A percentile compares a stretch with the other conserved stretches of the same genome.
Evolutionary conservation across 2,797 vertebrate genomes (phyloP).

Genomic region (Botia almorhae): DNA sequence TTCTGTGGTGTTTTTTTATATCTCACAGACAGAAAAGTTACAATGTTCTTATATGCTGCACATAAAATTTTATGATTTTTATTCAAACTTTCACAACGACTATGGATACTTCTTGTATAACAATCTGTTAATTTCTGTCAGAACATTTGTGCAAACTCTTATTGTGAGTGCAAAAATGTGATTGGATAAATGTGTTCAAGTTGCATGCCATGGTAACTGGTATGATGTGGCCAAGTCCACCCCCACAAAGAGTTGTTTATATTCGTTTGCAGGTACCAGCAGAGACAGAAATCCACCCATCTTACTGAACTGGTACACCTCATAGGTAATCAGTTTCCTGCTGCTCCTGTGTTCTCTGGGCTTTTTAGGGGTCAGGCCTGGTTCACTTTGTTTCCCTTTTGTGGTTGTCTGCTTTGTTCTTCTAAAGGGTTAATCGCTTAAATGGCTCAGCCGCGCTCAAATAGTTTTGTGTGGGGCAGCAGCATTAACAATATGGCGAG

Average conservation of each 20-base stretch:
- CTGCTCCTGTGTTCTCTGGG: slow-evolving; percentile 64
- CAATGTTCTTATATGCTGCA: too few species aligned
- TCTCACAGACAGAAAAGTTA: too few species aligned
- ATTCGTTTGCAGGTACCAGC: slow-evolving; percentile 10
- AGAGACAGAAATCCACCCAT: slow-evolving; percentile 9
- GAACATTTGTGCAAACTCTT: too few species aligned
- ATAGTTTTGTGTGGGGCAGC: slow-evolving; percentile 62
- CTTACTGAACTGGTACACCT: slow-evolving; percentile 14
- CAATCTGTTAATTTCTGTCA: too few species aligned
- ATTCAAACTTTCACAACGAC: too few species aligned
- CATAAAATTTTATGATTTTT: too few species aligned
- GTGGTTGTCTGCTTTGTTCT: slow-evolving; percentile 66
- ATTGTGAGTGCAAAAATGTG: too few species aligned
- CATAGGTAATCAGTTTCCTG: not conserved
- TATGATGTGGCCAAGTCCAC: not conserved
- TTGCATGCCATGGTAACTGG: too few species aligned
- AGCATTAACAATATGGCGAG: slow-evolving; percentile 56
- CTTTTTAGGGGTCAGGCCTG: slow-evolving; percentile 59
- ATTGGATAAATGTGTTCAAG: too few species aligned
- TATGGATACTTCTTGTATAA: too few species aligned
- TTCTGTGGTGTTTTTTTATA: too few species aligned
- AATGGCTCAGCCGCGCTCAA: slow-evolving; percentile 49
- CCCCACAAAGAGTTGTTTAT: not conserved
- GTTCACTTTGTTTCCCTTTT: slow-evolving; percentile 66
- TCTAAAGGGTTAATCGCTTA: slow-evolving; percentile 53